Evolutionary conservation across 2,888 invertebrate species (phyloP), one percentile per base, ranked within the genome.

Genomic region (Aphodius granarius): DNA sequence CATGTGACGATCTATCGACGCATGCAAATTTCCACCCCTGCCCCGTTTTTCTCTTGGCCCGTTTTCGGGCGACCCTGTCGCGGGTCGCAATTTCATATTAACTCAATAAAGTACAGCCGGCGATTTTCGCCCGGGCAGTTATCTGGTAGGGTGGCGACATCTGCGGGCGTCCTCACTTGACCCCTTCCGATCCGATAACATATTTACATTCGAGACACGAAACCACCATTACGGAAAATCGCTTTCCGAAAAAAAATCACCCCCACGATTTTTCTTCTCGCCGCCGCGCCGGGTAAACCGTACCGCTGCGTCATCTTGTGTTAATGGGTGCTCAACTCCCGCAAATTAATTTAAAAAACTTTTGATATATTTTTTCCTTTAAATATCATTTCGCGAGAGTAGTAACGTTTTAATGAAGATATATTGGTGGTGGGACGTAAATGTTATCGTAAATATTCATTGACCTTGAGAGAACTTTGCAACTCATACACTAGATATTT

Each of bases 131-230:
- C 43, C 43, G 13, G 43, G 43, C 43, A 43, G 43, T 43, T 43
- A 43, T 43, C 43, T 43, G 43, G 43, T 13, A 43, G 43, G 43
- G 43, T 43, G 43, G 43, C 43, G 68, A 68, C 68, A 68, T 21
- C n/a, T 68, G 18, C 22, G 20, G 68, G 9, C 2, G 43, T 43
- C 43, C 43, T 43, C 43, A 43, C 9, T 43, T 43, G 43, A 43
- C 43, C 43, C 43, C 43, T 43, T 43, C 43, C 63, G 17, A 20
- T 70, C 73, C 70, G 73, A 73, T 73, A 73, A 73, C 73, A 73
- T 75, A 75, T 75, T 75, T 75, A 75, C 72, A 75, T 75, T 71
- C 75, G 75, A 75, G 72, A 75, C 75, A 75, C 72, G 75, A 62
- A 75, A 72, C 72, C 72, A 63, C 75, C 72, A 75, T 75, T 75